A percentile compares a stretch with the other conserved stretches of the same genome.
phyloP scores from a whole-genome alignment of 1,140 invertebrate species.

The Bradysia coprophila region DNA sequence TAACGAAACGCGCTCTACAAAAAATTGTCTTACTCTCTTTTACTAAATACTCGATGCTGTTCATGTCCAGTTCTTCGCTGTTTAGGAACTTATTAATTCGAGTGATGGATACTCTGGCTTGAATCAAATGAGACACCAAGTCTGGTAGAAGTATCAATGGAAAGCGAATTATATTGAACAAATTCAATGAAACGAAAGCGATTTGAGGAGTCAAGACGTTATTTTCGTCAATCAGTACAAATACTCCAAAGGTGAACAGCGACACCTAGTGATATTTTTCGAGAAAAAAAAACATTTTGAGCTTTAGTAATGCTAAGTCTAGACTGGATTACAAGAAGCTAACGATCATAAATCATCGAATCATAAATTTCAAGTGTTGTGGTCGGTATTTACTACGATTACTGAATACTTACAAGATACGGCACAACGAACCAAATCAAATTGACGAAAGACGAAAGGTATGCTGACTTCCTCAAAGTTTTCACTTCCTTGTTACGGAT shows the following conservation, averaged over 20 bases:
- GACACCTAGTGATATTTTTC: constrained; percentile 44
- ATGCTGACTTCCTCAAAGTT: constrained; percentile 65
- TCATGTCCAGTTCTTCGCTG: constrained; percentile 60
- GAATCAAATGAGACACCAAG: constrained; percentile 72
- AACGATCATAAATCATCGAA: constrained; percentile 73
- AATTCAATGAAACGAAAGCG: constrained; percentile 90
- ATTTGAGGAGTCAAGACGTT: constrained; percentile 69
- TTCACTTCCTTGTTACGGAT: constrained; percentile 71
- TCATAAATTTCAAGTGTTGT: constrained; percentile 64
- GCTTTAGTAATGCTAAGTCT: constrained; percentile 67
- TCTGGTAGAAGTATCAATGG: constrained; percentile 79
- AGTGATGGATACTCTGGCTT: constrained; percentile 62
- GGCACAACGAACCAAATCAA: constrained; percentile 93
- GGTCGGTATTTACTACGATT: constrained; percentile 65
- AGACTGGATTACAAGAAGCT: constrained; percentile 90
- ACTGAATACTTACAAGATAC: constrained; percentile 74
- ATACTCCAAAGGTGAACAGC: constrained; percentile 82
- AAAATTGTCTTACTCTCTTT: not conserved
- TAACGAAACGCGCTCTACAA: not conserved
- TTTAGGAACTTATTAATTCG: constrained; percentile 84
- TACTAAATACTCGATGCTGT: constrained; percentile 35
- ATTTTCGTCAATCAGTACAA: constrained; percentile 66
- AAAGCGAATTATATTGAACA: constrained; percentile 95
- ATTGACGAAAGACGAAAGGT: constrained; percentile 72
- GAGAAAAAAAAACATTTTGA: too few relatives aligned